Evolutionary conservation across 2,113 vertebrate species (phyloP), one percentile per base, ranked within the genome.

Genomic region (Anolis carolinensis): DNA sequence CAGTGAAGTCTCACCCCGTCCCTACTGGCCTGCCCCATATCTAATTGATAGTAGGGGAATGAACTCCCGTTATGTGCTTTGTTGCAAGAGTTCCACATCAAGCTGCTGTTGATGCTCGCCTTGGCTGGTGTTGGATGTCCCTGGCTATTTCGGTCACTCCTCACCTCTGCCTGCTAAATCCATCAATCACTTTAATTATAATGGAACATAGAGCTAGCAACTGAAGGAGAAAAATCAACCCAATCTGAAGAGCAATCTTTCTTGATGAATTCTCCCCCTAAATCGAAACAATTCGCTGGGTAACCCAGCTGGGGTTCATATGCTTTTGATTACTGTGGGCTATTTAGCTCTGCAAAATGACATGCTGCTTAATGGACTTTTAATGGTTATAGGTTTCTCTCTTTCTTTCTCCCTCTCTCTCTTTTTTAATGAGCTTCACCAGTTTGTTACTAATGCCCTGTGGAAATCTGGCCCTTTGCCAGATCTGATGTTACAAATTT

Each of bases 311-410:
- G 98, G 98, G 97, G 97, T 98, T 99, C 98, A 98, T 99, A 98
- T 99, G 98, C 97, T 98, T 98, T 98, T 99, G 98, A 99, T 99
- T 99, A 99, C 98, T 98, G 97, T 97, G 97, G 96, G 96, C 97
- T 98, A 98, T 99, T 99, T 99, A 99, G 98, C 98, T 98, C 98
- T 98, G 98, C 97, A 97, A 97, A 98, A 98, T 99, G 98, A 99
- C 98, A 98, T 97, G 98, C 97, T 97, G 98, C 97, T 98, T 99
- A 99, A 99, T 98, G 98, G 97, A 96, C 97, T 99, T 99, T 98
- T 99, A 99, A 99, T 99, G 98, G 98, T 99, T 99, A 99, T 99
- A 98, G 98, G 98, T 98, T 99, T 98, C 97, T 97, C 96, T 98
- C 97, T 95, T 84, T 93, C 50, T 94, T 89, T 83, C 68, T 85